Evolutionary conservation across 2,888 invertebrate species (phyloP).

Genomic region (Chaitophorus viminalis): DNA sequence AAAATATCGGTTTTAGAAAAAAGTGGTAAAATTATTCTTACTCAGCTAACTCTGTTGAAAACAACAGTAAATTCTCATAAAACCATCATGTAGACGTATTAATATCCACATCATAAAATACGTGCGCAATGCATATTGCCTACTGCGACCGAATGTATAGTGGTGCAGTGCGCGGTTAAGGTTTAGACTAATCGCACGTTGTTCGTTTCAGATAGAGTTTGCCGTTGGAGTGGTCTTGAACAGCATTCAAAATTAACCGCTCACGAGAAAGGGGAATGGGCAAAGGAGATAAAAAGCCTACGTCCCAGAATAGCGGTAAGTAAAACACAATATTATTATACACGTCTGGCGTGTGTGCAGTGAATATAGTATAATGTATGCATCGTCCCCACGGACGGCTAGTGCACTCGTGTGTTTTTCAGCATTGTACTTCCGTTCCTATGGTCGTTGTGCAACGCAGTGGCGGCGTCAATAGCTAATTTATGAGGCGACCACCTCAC

Average conservation of each 20-base stretch:
- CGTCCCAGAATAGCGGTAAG: conserved; percentile 56
- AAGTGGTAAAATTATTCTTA: too few species aligned
- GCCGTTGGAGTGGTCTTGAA: not conserved
- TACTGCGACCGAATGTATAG: too few species aligned
- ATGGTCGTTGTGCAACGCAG: too few species aligned
- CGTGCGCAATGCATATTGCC: too few species aligned
- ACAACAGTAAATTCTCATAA: too few species aligned
- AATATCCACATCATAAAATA: too few species aligned
- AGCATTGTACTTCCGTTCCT: too few species aligned
- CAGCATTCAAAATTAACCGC: conserved; percentile 55
- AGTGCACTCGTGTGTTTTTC: not conserved
- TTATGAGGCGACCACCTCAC: too few species aligned
- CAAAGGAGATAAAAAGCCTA: conserved; percentile 58
- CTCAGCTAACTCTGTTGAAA: too few species aligned
- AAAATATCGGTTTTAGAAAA: too few species aligned
- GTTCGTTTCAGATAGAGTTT: conserved; percentile 39
- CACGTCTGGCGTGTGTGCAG: not conserved
- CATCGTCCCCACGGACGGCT: not conserved
- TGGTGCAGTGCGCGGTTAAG: not conserved
- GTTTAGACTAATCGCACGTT: not conserved
- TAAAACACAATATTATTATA: not conserved
- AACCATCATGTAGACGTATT: too few species aligned
- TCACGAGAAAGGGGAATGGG: conserved; percentile 61
- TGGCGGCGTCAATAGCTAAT: too few species aligned
- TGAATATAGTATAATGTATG: not conserved